These are phyloP conservation scores for Cephalopterus ornatus DNA, from an alignment of 2,113 vertebrate genomes.

Conservation along the genomic window DNA sequence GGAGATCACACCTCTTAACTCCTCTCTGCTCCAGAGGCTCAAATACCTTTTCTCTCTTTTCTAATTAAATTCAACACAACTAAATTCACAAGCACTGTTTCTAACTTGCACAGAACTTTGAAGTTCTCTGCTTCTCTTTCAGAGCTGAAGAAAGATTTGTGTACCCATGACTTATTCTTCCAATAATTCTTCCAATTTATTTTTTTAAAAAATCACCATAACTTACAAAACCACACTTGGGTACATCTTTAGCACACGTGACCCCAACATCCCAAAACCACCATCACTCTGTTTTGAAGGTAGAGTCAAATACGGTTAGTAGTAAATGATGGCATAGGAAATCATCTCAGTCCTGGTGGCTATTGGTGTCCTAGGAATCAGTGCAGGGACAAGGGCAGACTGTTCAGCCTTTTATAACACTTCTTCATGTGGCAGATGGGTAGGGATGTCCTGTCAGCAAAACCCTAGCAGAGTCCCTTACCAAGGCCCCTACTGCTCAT, in stretches of 20 bases:
- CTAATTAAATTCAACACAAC: not conserved
- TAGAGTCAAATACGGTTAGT: not conserved
- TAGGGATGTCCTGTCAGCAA: not conserved
- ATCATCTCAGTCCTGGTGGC: not conserved
- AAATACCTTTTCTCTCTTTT: not conserved
- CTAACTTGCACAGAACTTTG: not conserved
- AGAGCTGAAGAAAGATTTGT: not conserved
- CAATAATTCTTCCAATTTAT: not conserved
- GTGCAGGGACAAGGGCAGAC: not conserved
- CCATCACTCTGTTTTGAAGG: not conserved
- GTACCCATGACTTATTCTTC: rapidly evolving
- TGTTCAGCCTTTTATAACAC: not conserved
- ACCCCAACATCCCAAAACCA: not conserved
- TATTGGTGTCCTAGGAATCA: not conserved
- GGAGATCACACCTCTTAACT: not conserved
- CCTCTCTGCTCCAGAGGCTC: not conserved
- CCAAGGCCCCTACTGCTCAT: not conserved
- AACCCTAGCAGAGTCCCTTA: not conserved
- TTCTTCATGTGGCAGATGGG: not conserved
- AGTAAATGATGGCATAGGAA: not conserved
- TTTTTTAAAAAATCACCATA: not conserved
- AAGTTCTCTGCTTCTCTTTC: not conserved
- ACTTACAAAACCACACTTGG: not conserved
- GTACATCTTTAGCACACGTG: not conserved
- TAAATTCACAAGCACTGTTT: not conserved